A percentile compares a stretch with the other conserved stretches of the same genome.
Evolutionary conservation across 2,797 vertebrate species (phyloP).

Genomic region (Anguilla megastoma): DNA sequence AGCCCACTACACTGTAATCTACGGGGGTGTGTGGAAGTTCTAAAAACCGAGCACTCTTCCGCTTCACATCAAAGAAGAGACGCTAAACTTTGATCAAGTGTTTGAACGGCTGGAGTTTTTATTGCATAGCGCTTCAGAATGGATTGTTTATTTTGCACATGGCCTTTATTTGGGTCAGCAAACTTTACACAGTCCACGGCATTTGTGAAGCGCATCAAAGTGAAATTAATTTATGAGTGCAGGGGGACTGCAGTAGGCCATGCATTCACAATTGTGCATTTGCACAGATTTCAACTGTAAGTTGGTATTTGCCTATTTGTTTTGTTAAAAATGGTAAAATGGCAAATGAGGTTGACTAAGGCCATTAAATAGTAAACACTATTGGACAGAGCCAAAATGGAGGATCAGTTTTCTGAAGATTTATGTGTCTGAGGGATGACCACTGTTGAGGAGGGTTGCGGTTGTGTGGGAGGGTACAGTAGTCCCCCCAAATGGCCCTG

Average conservation of each 20-base stretch:
- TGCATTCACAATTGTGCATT: no score
- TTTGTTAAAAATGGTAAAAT: no score
- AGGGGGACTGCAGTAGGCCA: background rate
- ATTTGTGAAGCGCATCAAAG: background rate
- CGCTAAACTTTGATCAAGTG: background rate
- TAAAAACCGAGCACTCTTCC: background rate
- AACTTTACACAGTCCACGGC: background rate
- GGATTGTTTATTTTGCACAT: background rate
- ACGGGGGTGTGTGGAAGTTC: background rate
- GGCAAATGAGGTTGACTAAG: no score
- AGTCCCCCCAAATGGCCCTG: background rate
- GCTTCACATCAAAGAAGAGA: background rate
- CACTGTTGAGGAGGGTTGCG: background rate
- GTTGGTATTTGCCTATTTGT: no score
- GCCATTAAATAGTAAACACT: no score
- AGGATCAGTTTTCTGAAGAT: no score
- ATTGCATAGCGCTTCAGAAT: background rate
- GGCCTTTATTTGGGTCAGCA: background rate
- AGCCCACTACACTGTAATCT: background rate
- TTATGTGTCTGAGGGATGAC: background rate
- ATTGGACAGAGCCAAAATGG: no score
- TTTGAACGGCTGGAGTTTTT: background rate
- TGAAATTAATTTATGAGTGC: background rate
- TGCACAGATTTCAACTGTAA: no score
- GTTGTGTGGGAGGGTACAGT: background rate